These are phyloP conservation scores for Polyommatus iphigenia DNA, from an alignment of 2,888 invertebrate species.

Conservation along the genomic window DNA sequence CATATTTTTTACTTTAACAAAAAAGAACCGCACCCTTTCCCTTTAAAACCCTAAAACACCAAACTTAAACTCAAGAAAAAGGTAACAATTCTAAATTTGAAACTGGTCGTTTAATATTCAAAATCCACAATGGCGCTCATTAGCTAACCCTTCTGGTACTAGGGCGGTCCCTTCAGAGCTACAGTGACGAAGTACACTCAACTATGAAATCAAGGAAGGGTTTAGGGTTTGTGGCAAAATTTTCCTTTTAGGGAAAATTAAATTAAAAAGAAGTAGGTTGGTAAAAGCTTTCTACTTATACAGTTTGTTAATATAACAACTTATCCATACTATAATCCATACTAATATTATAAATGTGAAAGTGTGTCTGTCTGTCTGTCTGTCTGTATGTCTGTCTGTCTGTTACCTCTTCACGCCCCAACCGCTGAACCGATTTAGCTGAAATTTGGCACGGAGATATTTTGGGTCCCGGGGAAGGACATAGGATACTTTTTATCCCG, in stretches of 20 bases:
- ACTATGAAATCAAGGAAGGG: neutral
- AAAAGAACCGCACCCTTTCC: too few relatives aligned
- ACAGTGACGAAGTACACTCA: neutral
- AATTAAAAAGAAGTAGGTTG: neutral
- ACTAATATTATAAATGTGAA: too few relatives aligned
- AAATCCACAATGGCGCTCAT: constrained; percentile 15
- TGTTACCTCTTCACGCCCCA: too few relatives aligned
- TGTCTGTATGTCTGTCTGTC: too few relatives aligned
- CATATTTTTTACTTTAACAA: too few relatives aligned
- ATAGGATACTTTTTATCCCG: too few relatives aligned
- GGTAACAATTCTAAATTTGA: constrained; percentile 8
- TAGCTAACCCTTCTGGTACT: neutral
- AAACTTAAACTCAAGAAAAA: neutral
- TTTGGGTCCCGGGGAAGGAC: too few relatives aligned
- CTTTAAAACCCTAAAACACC: neutral
- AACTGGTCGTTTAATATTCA: constrained; percentile 25
- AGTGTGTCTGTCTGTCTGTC: too few relatives aligned
- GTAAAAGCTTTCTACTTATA: neutral
- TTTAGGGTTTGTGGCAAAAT: neutral
- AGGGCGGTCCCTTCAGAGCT: neutral
- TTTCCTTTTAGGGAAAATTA: neutral
- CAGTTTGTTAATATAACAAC: too few relatives aligned
- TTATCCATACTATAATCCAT: too few relatives aligned
- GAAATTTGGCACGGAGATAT: too few relatives aligned
- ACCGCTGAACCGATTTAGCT: too few relatives aligned